These are phyloP conservation scores for Esperia sulphurella DNA, from an alignment of 2,888 invertebrate species.

Conservation along the genomic window DNA sequence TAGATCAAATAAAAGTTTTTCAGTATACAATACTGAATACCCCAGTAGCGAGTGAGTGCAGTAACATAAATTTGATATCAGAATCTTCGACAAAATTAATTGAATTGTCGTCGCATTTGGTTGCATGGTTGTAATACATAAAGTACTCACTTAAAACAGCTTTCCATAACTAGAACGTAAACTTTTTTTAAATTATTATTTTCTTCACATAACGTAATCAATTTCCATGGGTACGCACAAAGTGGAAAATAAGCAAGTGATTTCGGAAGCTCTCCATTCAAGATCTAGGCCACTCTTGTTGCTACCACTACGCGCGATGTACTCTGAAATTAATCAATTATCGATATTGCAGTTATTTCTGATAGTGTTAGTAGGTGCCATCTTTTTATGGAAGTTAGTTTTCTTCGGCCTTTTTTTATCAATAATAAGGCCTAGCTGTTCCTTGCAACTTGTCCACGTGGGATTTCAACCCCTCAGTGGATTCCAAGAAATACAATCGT, in stretches of 20 bases:
- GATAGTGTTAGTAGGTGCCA: slow-evolving; percentile 8
- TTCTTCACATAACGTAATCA: slow-evolving; percentile 2
- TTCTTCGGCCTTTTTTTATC: too few species aligned
- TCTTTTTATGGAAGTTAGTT: slow-evolving; percentile 1
- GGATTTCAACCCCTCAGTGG: too few species aligned
- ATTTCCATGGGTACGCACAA: slow-evolving; percentile 17
- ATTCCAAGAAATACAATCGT: too few species aligned
- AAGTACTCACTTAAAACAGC: not conserved
- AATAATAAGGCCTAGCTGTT: too few species aligned
- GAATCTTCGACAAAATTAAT: too few species aligned
- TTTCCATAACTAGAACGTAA: not conserved
- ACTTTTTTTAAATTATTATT: slow-evolving; percentile 2
- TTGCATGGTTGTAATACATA: too few species aligned
- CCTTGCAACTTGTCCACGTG: too few species aligned
- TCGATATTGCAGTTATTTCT: slow-evolving; percentile 24
- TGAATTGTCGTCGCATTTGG: too few species aligned
- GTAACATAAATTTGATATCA: too few species aligned
- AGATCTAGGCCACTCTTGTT: slow-evolving; percentile 29
- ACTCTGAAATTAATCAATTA: slow-evolving; percentile 31
- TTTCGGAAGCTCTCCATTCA: slow-evolving; percentile 35
- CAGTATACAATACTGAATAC: too few species aligned
- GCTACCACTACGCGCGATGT: slow-evolving; percentile 23
- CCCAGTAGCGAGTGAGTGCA: too few species aligned
- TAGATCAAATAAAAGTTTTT: too few species aligned
- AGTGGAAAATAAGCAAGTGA: slow-evolving; percentile 32